Percentiles rank a stretch among this genome's conserved stretches.
Evolutionary conservation across 2,113 vertebrate species (phyloP).

Genomic region (Tychaedon coryphoeus): DNA sequence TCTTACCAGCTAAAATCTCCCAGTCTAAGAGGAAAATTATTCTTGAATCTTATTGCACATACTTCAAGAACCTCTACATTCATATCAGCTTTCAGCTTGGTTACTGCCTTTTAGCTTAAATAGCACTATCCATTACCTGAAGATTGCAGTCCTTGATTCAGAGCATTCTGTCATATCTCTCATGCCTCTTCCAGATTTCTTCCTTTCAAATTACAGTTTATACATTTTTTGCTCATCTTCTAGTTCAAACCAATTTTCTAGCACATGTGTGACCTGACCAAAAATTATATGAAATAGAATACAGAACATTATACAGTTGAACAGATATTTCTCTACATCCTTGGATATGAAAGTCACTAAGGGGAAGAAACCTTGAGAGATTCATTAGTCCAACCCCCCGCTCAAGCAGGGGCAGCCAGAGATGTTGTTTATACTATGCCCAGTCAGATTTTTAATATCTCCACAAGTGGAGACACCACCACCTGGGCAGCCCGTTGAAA

Average conservation of each 20-base stretch:
- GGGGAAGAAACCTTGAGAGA: not conserved
- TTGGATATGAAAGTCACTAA: not conserved
- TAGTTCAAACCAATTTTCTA: not conserved
- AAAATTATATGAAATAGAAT: not conserved
- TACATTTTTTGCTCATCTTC: not conserved
- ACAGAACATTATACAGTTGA: not conserved
- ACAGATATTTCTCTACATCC: not conserved
- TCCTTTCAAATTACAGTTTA: not conserved
- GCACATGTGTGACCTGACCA: not conserved
- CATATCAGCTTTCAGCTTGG: not conserved
- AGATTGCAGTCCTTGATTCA: not conserved
- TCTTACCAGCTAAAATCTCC: not conserved
- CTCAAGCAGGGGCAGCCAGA: not conserved
- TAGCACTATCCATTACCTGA: not conserved
- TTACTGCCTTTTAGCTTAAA: conserved; percentile 5
- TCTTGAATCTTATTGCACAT: not conserved
- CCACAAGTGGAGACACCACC: not conserved
- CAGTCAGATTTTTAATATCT: not conserved
- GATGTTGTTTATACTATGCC: not conserved
- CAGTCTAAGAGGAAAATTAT: not conserved
- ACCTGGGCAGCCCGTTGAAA: not conserved
- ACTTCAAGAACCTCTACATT: not conserved
- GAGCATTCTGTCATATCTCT: not conserved
- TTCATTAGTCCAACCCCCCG: not conserved
- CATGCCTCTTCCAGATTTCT: not conserved